Conservation (phyloP, 2,113 vertebrate species). For the Harpagus bidentatus region DNA sequence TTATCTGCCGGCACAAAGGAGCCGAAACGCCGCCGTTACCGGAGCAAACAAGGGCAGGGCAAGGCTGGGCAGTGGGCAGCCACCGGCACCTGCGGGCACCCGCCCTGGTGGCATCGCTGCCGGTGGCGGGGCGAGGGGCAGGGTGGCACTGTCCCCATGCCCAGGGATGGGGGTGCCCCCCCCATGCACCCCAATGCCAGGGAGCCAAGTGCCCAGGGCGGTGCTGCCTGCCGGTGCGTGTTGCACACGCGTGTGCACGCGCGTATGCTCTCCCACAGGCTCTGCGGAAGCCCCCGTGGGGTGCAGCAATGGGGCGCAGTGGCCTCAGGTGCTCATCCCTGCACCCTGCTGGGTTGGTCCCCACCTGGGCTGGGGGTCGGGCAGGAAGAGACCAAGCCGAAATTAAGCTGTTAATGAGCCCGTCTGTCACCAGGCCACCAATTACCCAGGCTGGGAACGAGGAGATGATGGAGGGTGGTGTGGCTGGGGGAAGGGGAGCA, state of each 20-base stretch:
- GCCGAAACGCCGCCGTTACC: not conserved
- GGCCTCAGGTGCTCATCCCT: not conserved
- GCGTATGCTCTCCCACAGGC: not conserved
- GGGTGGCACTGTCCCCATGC: not conserved
- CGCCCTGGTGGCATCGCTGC: rapidly evolving
- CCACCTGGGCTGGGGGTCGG: not conserved
- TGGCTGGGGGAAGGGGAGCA: not conserved
- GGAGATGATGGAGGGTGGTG: slow-evolving; percentile 38
- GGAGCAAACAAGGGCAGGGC: slow-evolving; percentile 16
- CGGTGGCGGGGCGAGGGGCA: rapidly evolving
- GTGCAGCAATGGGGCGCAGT: not conserved
- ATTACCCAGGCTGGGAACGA: slow-evolving; percentile 17
- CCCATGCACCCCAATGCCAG: rapidly evolving
- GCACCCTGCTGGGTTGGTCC: not conserved
- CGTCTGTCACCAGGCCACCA: slow-evolving; percentile 67
- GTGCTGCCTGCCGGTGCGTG: rapidly evolving
- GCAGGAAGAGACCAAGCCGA: slow-evolving; percentile 27
- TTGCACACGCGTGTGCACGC: rapidly evolving
- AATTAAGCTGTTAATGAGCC: slow-evolving; percentile 76
- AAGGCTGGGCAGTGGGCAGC: not conserved
- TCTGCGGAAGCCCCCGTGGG: rapidly evolving
- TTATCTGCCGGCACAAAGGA: slow-evolving; percentile 24
- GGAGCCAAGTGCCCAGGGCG: not conserved
- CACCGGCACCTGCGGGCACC: not conserved
- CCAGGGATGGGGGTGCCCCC: not conserved